Conservation (phyloP, 2,113 vertebrate species). For the Zosterops hypoxanthus region DNA sequence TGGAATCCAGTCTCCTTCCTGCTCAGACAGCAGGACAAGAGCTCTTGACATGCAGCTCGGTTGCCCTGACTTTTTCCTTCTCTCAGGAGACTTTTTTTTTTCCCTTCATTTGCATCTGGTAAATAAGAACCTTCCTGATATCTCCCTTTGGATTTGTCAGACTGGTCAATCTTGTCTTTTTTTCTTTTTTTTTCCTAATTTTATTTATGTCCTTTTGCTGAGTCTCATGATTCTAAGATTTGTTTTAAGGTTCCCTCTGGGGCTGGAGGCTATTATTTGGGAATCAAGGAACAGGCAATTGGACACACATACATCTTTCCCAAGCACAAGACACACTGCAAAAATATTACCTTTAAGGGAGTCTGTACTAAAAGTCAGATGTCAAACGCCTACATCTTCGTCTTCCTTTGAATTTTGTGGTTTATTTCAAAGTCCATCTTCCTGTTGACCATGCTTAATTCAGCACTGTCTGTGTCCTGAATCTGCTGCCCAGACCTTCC, state of each 20-base stretch:
- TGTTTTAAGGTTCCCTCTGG: not conserved
- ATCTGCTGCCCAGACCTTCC: not conserved
- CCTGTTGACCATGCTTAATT: not conserved
- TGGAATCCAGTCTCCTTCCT: not conserved
- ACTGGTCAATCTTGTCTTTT: not conserved
- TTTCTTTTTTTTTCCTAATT: not conserved
- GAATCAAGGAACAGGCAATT: not conserved
- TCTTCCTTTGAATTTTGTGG: not conserved
- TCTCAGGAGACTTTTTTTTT: not conserved
- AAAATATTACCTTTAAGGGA: not conserved
- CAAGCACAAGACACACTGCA: not conserved
- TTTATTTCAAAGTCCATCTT: not conserved
- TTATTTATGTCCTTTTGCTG: constrained; percentile 27
- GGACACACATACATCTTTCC: not conserved
- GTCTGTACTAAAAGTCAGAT: not conserved
- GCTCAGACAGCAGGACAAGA: not conserved
- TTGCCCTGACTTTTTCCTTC: not conserved
- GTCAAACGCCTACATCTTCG: not conserved
- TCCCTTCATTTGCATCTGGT: not conserved
- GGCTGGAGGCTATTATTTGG: not conserved
- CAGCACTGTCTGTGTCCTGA: not conserved
- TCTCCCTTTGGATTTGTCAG: constrained; percentile 10
- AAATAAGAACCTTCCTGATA: constrained; percentile 12
- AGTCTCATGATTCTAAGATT: not conserved
- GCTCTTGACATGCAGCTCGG: not conserved